Evolutionary conservation across 2,888 invertebrate genomes (phyloP), one percentile per base, ranked within the genome.

Genomic region (Hirudinaria manillensis): DNA sequence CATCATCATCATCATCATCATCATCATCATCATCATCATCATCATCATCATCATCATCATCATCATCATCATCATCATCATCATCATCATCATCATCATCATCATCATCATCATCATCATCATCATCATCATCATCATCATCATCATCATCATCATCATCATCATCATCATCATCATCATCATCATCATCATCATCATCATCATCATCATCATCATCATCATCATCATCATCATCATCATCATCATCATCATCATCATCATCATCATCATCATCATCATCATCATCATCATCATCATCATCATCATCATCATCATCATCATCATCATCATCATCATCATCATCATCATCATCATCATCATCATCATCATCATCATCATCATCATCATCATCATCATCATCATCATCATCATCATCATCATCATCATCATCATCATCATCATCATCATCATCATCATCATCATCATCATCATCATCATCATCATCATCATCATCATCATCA

Each of bases 191-290:
- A 72, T 72, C 72, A 72, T 55, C 72, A 29, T 72, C 72, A 55
- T 72, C 56, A 56, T 72, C 76, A 76, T 72, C 76, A 73, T 56
- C 72, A 76, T 56, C 72, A 53, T 72, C 76, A 66, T 34, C 73
- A 65, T 72, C 72, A 34, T 72, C 72, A 32, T 65, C 76, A 65
- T 67, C 27, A 36, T 55, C 76, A 27, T 34, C 72, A 38, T 56
- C 65, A 38, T 56, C 51, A 38, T 66, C 76, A 55, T 56, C 72
- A 32, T 38, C 65, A 73, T 74, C 75, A 73, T 45, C 71, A 51
- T 53, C 75, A 45, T 55, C 75, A 55, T 53, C 75, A 72, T 36
- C 75, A 75, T 71, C 53, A 53, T 55, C 70, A 72, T 55, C 70
- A 45, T 55, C 34, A 70, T 55, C 75, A 73, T 53, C 71, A 29